Percentiles rank a stretch among this genome's conserved stretches.
phyloP scores from a whole-genome alignment of 2,113 vertebrate genomes.

The Psephotus haematonotus region DNA sequence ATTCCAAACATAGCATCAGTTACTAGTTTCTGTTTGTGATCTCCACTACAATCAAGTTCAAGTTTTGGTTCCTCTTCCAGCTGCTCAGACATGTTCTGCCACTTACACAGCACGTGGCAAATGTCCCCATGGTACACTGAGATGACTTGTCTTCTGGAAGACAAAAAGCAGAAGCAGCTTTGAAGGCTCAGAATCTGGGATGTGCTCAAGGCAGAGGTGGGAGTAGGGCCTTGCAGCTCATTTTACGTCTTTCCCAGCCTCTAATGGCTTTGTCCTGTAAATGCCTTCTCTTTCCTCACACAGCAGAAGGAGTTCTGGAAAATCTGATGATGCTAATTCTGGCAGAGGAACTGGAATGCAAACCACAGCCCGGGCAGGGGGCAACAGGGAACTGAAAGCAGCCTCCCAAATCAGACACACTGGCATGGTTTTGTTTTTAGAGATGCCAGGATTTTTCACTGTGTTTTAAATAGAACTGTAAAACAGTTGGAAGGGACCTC shows the following conservation, averaged over 20 bases:
- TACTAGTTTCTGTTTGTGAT: not conserved
- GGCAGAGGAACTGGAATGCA: not conserved
- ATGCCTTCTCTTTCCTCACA: not conserved
- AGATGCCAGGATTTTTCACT: not conserved
- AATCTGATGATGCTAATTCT: not conserved
- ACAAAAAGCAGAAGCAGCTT: accelerated
- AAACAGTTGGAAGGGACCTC: not conserved
- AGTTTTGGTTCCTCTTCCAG: slow-evolving; percentile 20
- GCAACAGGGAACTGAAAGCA: not conserved
- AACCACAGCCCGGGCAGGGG: not conserved
- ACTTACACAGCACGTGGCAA: not conserved
- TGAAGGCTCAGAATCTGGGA: not conserved
- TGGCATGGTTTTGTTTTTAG: not conserved
- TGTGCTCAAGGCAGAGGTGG: not conserved
- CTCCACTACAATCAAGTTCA: not conserved
- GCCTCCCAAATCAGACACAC: not conserved
- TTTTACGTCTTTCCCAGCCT: not conserved
- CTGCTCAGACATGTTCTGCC: not conserved
- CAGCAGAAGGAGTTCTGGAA: not conserved
- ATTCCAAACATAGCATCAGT: not conserved
- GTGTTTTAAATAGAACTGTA: not conserved
- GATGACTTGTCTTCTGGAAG: not conserved
- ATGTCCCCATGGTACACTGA: not conserved
- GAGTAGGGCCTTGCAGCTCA: not conserved
- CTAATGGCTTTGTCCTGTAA: not conserved